Base-by-base conservation (phyloP, 92 coral and sea anemone genomes). In the Bergia puertoricense region DNA sequence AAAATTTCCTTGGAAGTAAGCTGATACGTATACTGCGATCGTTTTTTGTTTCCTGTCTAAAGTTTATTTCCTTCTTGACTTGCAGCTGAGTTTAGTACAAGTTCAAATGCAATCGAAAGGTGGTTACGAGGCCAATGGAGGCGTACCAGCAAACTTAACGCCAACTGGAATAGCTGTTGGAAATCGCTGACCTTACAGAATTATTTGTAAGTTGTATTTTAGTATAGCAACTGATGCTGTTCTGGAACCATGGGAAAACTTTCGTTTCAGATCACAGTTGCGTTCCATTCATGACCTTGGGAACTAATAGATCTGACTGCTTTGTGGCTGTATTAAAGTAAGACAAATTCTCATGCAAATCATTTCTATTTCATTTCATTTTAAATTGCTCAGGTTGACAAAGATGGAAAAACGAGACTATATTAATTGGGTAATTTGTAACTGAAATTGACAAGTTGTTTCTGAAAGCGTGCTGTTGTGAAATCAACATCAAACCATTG, bases 61-160 rank as follows among this genome's bases (percentile, higher is more conserved):
- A 38, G 38, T 66, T 20, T 74, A 43, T 76, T 69, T 45, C 76
- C 41, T 38, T 80, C 18, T 67, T 80, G 18, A 68, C 5, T 85
- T 80, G 57, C 37, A 95, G 98, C 94, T 95, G 37, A 93, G 96
- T 41, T 85, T 92, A 65, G 92, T 95, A 66, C 98, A 95, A 87
- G 90, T 87, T 14, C 98, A 95, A 90, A 95, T 95, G 98, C 95
- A 92, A 77, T 95, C 98, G 3, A 95, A 95, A 90, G 98, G 98
- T 30, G 98, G 98, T 0, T 95, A 95, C 45, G 85, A 88, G 42
- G 91, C 87, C 6, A 85, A 84, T 84, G 87, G 90, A 9, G 90
- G 93, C 11, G 88, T 87, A 8, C 91, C 94, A 9, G 73, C 90
- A 2, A 57, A 62, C 38, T 89, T 86, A 36, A 94, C 97, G 42